phyloP scores from a whole-genome alignment of 2,113 vertebrate species.

The Pygoscelis adeliae region DNA sequence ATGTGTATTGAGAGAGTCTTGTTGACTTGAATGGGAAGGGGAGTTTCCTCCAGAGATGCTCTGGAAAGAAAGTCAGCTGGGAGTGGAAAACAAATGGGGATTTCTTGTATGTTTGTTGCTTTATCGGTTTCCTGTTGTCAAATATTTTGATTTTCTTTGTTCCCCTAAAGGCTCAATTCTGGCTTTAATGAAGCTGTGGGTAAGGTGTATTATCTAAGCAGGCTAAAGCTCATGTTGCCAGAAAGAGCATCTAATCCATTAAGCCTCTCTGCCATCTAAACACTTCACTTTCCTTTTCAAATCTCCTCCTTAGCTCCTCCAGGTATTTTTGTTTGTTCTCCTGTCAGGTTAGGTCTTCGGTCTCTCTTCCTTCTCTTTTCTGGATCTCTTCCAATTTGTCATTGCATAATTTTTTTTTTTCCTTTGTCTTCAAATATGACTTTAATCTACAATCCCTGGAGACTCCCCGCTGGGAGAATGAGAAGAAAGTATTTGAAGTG shows the following conservation, averaged over 20 bases:
- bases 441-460: neutral
- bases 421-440: neutral
- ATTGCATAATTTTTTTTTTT: neutral
- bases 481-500: neutral
- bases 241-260: neutral
- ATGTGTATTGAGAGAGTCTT: neutral
- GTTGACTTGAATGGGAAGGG: neutral
- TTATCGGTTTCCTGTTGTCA: neutral
- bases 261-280: neutral
- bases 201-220: neutral
- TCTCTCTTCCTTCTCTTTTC: neutral
- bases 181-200: neutral
- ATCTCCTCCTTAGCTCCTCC: neutral
- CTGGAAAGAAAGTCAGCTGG: neutral
- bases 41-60: neutral
- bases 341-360: neutral
- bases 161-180: neutral
- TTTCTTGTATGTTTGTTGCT: neutral
- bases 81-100: neutral
- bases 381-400: neutral
- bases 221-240: neutral
- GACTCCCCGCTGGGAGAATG: neutral
- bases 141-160: conserved; percentile 8
- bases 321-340: neutral
- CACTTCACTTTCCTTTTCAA: neutral